phyloP scores from a whole-genome alignment of 2,113 vertebrate species.

The Tachycineta bicolor region DNA sequence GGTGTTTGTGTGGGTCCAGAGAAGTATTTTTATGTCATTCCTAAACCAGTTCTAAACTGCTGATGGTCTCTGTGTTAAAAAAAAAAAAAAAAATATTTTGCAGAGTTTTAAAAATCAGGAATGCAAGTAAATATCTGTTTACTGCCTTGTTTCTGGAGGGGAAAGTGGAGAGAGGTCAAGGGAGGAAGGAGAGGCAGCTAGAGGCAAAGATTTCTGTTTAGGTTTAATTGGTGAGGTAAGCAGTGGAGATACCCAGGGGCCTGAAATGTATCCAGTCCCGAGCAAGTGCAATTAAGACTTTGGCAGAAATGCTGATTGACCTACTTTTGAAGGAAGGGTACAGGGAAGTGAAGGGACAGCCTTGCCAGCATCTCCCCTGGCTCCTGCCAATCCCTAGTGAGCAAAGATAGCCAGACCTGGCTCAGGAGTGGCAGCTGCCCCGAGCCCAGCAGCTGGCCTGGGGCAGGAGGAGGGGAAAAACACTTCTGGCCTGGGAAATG shows the following conservation, averaged over 20 bases:
- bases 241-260: neutral
- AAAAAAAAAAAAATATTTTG: neutral
- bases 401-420: conserved; percentile 13
- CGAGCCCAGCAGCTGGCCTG: conserved; percentile 62
- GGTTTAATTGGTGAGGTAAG: neutral
- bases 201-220: neutral
- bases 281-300: neutral
- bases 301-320: conserved; percentile 7
- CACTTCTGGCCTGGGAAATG: conserved; percentile 50
- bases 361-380: neutral
- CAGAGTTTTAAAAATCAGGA: neutral
- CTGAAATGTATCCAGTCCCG: neutral
- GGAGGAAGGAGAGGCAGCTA: neutral
- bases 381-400: neutral
- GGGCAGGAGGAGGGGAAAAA: conserved; percentile 18
- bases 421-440: conserved; percentile 25
- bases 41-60: neutral
- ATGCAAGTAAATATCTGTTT: neutral
- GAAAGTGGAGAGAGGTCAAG: neutral
- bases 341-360: neutral
- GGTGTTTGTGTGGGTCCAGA: neutral
- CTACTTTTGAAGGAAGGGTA: conserved; percentile 1
- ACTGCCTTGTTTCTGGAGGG: neutral
- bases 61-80: neutral
- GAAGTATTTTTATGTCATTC: neutral